These are phyloP conservation scores for Leucopsar rothschildi DNA, from an alignment of 2,113 vertebrate species.

Conservation along the genomic window DNA sequence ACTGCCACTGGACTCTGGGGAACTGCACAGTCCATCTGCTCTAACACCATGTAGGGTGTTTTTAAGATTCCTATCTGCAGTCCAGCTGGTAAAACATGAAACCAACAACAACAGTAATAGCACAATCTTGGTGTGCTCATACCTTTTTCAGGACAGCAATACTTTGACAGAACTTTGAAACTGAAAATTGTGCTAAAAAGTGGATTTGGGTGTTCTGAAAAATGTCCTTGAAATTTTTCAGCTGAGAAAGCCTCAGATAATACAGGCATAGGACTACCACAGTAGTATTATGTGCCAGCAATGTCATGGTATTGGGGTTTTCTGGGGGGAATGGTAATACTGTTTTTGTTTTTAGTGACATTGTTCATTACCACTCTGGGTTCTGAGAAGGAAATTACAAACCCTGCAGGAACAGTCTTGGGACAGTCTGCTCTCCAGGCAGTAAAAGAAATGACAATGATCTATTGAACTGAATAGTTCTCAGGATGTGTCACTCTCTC, in stretches of 20 bases:
- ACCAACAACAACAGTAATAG: not conserved
- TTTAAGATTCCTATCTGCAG: not conserved
- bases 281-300: not conserved
- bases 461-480: not conserved
- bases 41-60: not conserved
- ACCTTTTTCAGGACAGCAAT: not conserved
- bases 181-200: not conserved
- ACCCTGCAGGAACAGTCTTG: not conserved
- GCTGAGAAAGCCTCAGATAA: not conserved
- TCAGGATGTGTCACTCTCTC: not conserved
- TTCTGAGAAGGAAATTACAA: not conserved
- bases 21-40: not conserved
- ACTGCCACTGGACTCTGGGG: not conserved
- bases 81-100: not conserved
- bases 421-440: not conserved
- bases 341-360: not conserved
- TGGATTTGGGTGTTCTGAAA: not conserved
- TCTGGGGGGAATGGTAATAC: accelerated
- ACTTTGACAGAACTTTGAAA: not conserved
- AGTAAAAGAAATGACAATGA: not conserved
- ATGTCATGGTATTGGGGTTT: not conserved
- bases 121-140: not conserved
- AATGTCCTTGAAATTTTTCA: not conserved
- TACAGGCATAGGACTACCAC: not conserved
- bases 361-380: not conserved